phyloP scores from a whole-genome alignment of 2,113 vertebrate species.

The Actinemys pallida region DNA sequence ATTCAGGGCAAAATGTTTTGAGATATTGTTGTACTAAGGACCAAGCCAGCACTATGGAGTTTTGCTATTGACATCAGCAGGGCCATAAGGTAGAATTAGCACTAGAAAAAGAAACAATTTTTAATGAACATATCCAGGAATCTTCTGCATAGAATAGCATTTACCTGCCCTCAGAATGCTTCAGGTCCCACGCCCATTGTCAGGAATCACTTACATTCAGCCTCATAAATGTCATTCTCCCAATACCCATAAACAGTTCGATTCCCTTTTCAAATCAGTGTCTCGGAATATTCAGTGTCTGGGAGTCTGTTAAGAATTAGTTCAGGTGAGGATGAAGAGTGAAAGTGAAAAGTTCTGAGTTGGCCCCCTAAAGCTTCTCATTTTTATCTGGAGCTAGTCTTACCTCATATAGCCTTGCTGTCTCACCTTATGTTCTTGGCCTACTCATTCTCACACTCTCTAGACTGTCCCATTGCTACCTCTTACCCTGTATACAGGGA shows the following conservation, averaged over 20 bases:
- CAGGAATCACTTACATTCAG: conserved; percentile 9
- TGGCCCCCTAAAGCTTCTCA: background rate
- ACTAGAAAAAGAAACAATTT: background rate
- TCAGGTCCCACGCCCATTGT: background rate
- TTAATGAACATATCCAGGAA: background rate
- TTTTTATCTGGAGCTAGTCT: background rate
- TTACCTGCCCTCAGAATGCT: background rate
- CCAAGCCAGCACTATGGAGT: background rate
- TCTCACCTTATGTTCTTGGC: background rate
- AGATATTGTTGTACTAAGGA: background rate
- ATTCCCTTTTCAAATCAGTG: conserved; percentile 18
- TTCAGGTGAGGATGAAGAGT: background rate
- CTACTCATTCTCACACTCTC: background rate
- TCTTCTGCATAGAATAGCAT: background rate
- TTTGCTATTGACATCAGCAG: background rate
- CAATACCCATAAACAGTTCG: background rate
- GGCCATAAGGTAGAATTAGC: background rate
- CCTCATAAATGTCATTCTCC: background rate
- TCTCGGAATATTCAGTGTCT: background rate
- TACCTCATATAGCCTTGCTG: background rate
- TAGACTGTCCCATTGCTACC: background rate
- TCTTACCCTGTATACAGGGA: background rate
- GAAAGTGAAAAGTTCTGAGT: background rate
- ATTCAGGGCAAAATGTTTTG: background rate
- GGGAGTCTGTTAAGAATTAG: background rate